Evolutionary conservation across 2,113 vertebrate genomes (phyloP).

Genomic region (Arvicanthis niloticus): DNA sequence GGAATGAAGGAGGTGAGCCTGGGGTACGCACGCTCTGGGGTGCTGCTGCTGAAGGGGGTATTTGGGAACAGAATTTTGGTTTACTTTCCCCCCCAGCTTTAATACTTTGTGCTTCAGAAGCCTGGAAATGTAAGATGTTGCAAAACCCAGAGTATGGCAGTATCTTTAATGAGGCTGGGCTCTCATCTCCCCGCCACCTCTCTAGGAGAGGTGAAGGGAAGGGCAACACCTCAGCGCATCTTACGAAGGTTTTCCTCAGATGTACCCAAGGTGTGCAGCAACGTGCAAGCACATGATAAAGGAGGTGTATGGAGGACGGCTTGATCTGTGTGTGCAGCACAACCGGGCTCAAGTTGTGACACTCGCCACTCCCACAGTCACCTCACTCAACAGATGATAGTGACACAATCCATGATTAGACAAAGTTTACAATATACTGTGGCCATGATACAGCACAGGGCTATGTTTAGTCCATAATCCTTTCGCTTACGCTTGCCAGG

Average conservation of each 20-base stretch:
- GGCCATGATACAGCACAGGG: conserved; percentile 91
- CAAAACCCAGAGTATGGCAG: conserved; percentile 72
- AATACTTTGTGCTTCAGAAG: conserved; percentile 61
- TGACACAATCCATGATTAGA: conserved; percentile 92
- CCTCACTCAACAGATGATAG: conserved; percentile 89
- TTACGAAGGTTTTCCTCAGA: conserved; percentile 83
- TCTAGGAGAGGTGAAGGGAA: conserved; percentile 50
- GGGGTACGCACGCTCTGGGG: conserved; percentile 66
- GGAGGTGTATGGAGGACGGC: conserved; percentile 90
- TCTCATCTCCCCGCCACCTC: conserved; percentile 35
- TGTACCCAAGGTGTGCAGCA: conserved; percentile 89
- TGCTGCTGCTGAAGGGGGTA: conserved; percentile 70
- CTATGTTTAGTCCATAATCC: conserved; percentile 87
- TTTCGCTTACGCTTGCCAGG: conserved; percentile 89
- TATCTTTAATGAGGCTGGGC: background rate
- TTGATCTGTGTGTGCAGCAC: conserved; percentile 93
- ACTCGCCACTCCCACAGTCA: conserved; percentile 88
- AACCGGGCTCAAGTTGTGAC: conserved; percentile 94
- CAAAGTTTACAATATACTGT: conserved; percentile 90
- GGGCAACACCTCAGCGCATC: conserved; percentile 83
- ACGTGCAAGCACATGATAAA: conserved; percentile 92
- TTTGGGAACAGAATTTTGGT: conserved; percentile 68
- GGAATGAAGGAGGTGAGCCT: conserved; percentile 45
- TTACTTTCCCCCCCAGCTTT: conserved; percentile 68
- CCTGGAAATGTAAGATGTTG: conserved; percentile 66